Percentiles rank a stretch among this genome's conserved stretches.
Conservation (phyloP, 1,140 invertebrate species). For the Sycophila sp. region DNA sequence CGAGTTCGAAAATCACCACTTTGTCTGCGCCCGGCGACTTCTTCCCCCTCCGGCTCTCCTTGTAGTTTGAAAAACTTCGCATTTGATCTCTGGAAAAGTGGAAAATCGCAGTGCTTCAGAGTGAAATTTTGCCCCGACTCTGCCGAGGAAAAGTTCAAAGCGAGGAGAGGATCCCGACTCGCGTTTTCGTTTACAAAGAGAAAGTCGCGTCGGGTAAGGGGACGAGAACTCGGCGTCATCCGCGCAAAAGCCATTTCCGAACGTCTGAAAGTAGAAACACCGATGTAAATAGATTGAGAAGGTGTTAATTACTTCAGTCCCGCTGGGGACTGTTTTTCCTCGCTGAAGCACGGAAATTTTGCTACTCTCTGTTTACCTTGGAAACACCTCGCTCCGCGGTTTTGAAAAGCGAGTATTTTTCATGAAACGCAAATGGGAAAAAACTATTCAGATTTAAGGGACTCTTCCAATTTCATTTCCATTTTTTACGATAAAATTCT, state of each 20-base stretch:
- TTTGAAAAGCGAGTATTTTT: too few species aligned
- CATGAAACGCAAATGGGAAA: too few species aligned
- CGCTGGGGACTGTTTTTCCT: too few species aligned
- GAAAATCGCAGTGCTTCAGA: not conserved
- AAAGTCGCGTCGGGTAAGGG: not conserved
- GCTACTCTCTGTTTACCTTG: too few species aligned
- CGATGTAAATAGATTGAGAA: not conserved
- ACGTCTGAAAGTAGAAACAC: not conserved
- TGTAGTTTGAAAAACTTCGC: not conserved
- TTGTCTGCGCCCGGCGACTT: too few species aligned
- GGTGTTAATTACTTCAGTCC: not conserved
- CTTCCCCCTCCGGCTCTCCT: not conserved
- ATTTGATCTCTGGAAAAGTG: conserved; percentile 2
- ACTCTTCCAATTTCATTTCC: too few species aligned
- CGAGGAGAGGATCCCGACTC: not conserved
- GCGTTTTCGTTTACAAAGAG: not conserved
- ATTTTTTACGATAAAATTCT: too few species aligned
- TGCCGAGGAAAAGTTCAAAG: not conserved
- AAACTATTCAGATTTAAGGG: too few species aligned
- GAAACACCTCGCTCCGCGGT: too few species aligned
- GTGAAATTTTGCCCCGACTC: not conserved
- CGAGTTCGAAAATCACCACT: too few species aligned
- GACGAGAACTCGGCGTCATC: not conserved
- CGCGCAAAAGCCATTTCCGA: conserved; percentile 4
- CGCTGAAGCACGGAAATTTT: too few species aligned